Conservation (phyloP, 1,140 invertebrate species). For the Trachymyrmex cornetzi region DNA sequence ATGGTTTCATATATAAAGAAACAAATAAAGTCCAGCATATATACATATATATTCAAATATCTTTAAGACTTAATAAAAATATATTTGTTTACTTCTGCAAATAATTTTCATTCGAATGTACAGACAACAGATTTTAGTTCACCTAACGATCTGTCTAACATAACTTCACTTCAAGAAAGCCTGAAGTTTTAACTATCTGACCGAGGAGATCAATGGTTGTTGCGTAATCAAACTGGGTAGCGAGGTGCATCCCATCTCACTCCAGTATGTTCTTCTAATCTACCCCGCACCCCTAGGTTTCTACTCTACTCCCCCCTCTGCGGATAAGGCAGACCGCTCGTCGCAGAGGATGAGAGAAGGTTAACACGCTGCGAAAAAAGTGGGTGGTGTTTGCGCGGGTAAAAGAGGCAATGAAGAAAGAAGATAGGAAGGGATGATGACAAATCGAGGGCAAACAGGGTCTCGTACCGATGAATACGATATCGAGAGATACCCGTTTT, state of each 20-base stretch:
- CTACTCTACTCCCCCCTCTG: conserved; percentile 69
- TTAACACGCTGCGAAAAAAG: conserved; percentile 63
- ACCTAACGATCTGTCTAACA: conserved; percentile 10
- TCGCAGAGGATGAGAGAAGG: conserved; percentile 61
- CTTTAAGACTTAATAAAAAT: conserved; percentile 20
- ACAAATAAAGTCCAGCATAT: not conserved
- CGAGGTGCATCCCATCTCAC: conserved; percentile 54
- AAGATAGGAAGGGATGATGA: conserved; percentile 10
- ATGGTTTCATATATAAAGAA: not conserved
- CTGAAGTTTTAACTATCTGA: conserved; percentile 70
- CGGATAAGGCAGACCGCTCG: conserved; percentile 73
- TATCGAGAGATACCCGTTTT: not conserved
- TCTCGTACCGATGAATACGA: not conserved
- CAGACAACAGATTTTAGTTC: not conserved
- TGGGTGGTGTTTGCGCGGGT: conserved; percentile 1
- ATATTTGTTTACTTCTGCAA: not conserved
- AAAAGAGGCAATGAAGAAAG: not conserved
- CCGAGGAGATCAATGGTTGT: conserved; percentile 73
- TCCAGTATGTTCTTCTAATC: conserved; percentile 21
- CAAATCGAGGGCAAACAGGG: conserved; percentile 58
- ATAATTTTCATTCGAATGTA: not conserved
- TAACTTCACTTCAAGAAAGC: conserved; percentile 25
- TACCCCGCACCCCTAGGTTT: conserved; percentile 46
- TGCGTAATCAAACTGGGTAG: conserved; percentile 73
- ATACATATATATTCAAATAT: not conserved